Evolutionary conservation across 2,888 invertebrate genomes (phyloP), one percentile per base, ranked within the genome.

Genomic region (Ennomos quercinarius): DNA sequence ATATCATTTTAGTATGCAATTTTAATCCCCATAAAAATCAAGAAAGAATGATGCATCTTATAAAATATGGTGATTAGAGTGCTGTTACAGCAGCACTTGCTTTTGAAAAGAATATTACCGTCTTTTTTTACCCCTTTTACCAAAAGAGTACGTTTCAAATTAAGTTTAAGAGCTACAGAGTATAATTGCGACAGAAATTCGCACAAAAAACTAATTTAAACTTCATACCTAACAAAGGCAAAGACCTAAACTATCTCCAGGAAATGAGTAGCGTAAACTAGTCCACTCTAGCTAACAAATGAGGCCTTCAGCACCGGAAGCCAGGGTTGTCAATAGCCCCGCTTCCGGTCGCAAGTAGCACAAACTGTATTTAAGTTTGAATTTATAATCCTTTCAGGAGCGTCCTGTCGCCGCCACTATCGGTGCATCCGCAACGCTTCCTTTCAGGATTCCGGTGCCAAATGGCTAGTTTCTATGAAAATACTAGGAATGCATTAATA

Each of bases 321-420:
- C 41, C 45, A 54, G 57, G 55, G 60, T 45, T 61, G 62, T 56
- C 63, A 65, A 47, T 50, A 55, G 52, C 51, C 52, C 53, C 46
- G 36, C 64, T 50, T 59, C 56, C 62, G 62, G 51, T 43, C 34
- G 38, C 39, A 45, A 55, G 46, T 42, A 46, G 59, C 36, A 43
- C 40, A 54, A 48, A 64, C 50, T 51, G 52, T 48, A 13, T 48
- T 45, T 55, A 61, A 61, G 60, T 61, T 56, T 52, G 46, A 61
- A 65, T 63, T 60, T 63, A 65, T 57, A 63, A 65, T 61, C 60
- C 60, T 55, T 65, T 57, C 61, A 57, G 57, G 48, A 36, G 58
- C 56, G 48, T 58, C 49, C 52, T 55, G 55, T 42, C 40, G 52
- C 39, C 44, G 41, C 45, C 37, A 10, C 55, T 52, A 38, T 42